phyloP scores from a whole-genome alignment of 2,113 vertebrate genomes.

The Microtus montanus region DNA sequence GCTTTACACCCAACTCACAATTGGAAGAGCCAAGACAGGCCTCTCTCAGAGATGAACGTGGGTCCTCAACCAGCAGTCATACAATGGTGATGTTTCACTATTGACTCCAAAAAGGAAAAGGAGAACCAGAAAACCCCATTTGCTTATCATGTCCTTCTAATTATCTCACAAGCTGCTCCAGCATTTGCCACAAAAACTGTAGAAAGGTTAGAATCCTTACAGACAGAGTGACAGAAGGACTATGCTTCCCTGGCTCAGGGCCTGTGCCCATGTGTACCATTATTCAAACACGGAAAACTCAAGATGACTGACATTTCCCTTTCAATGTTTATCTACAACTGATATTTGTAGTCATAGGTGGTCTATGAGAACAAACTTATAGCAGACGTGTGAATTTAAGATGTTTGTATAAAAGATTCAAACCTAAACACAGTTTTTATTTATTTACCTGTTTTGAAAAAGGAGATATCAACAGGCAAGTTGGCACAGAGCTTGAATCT shows the following conservation, averaged over 20 bases:
- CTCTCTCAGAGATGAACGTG: not conserved
- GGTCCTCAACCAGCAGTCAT: not conserved
- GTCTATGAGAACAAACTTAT: not conserved
- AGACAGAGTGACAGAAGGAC: slow-evolving; percentile 39
- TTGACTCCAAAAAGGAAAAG: not conserved
- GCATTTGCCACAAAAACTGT: slow-evolving; percentile 46
- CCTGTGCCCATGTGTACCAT: not conserved
- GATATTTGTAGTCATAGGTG: not conserved
- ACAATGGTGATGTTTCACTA: not conserved
- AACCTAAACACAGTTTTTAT: slow-evolving; percentile 18
- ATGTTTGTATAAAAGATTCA: not conserved
- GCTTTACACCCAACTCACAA: slow-evolving; percentile 15
- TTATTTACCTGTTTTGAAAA: slow-evolving; percentile 20
- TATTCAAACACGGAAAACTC: slow-evolving; percentile 31
- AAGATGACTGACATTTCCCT: not conserved
- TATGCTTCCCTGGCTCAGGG: not conserved
- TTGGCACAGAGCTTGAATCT: not conserved
- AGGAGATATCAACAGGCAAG: slow-evolving; percentile 54
- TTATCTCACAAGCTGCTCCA: slow-evolving; percentile 62
- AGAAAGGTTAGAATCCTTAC: slow-evolving; percentile 36
- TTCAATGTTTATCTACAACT: not conserved
- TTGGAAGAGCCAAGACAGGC: not conserved
- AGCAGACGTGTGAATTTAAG: slow-evolving; percentile 21
- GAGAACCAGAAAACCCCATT: not conserved
- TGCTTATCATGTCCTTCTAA: slow-evolving; percentile 55